A percentile compares a stretch with the other conserved stretches of the same genome.
phyloP scores from a whole-genome alignment of 2,888 invertebrate genomes.

The Entomobrya multifasciata region DNA sequence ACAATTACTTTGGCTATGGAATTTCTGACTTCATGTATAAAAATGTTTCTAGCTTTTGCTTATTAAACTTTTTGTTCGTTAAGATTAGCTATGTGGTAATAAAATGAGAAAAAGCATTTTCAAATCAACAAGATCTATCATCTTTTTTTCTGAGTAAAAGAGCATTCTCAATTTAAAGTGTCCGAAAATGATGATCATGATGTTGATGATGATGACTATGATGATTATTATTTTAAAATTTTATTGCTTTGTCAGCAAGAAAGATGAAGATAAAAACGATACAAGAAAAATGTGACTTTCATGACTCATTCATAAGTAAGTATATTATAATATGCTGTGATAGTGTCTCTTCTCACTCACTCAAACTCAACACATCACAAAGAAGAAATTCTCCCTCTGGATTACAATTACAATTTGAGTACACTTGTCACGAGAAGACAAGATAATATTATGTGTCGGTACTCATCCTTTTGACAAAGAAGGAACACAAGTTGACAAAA shows the following conservation, averaged over 20 bases:
- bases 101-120: not conserved
- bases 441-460: constrained; percentile 69
- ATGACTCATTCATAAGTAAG: constrained; percentile 38
- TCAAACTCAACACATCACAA: not conserved
- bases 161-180: constrained; percentile 30
- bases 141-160: constrained; percentile 5
- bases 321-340: too few species aligned
- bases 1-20: too few species aligned
- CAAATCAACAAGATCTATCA: not conserved
- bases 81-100: not conserved
- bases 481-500: constrained; percentile 52
- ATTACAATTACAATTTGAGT: constrained; percentile 64
- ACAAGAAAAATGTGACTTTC: not conserved
- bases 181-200: too few species aligned
- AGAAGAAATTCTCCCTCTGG: constrained; percentile 53
- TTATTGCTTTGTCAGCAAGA: constrained; percentile 57
- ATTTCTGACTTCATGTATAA: too few species aligned
- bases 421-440: constrained; percentile 68
- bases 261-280: constrained; percentile 51
- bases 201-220: too few species aligned
- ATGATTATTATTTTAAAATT: constrained; percentile 40
- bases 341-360: not conserved
- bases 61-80: constrained; percentile 5
- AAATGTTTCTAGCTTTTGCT: too few species aligned
- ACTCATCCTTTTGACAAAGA: constrained; percentile 41